These are phyloP conservation scores for Flexamia atlantica DNA, from an alignment of 2,888 invertebrate species.

Conservation along the genomic window DNA sequence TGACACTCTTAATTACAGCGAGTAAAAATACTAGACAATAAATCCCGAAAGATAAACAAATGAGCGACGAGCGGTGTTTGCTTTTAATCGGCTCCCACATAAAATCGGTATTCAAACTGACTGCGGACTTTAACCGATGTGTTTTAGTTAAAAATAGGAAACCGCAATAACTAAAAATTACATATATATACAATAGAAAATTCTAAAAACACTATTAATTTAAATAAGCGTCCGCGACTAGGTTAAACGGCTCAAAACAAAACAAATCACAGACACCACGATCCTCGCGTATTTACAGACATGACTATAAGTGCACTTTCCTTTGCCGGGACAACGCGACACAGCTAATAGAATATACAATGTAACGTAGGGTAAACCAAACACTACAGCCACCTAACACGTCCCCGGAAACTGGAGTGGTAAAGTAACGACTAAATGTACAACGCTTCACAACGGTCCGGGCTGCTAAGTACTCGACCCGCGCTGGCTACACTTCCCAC, in stretches of 20 bases:
- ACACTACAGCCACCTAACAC: slow-evolving; percentile 33
- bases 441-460: too few species aligned
- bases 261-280: slow-evolving; percentile 57
- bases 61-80: too few species aligned
- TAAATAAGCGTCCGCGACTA: slow-evolving; percentile 58
- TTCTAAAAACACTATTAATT: slow-evolving; percentile 39
- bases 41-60: not conserved
- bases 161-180: slow-evolving; percentile 36
- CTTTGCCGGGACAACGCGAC: slow-evolving; percentile 24
- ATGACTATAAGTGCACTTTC: slow-evolving; percentile 58
- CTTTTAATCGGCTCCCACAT: not conserved
- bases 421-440: slow-evolving; percentile 1
- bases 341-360: not conserved
- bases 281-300: slow-evolving; percentile 52
- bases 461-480: not conserved
- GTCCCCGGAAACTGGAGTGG: not conserved
- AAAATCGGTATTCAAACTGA: not conserved
- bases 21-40: slow-evolving; percentile 41
- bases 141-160: not conserved
- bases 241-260: slow-evolving; percentile 51
- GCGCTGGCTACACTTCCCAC: not conserved
- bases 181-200: slow-evolving; percentile 42
- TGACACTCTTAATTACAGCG: slow-evolving; percentile 45
- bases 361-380: slow-evolving; percentile 15
- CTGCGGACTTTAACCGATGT: not conserved